Percentiles rank a stretch among this genome's conserved stretches.
phyloP scores from a whole-genome alignment of 2,888 invertebrate species.

The Lepeophtheirus nordmannii region DNA sequence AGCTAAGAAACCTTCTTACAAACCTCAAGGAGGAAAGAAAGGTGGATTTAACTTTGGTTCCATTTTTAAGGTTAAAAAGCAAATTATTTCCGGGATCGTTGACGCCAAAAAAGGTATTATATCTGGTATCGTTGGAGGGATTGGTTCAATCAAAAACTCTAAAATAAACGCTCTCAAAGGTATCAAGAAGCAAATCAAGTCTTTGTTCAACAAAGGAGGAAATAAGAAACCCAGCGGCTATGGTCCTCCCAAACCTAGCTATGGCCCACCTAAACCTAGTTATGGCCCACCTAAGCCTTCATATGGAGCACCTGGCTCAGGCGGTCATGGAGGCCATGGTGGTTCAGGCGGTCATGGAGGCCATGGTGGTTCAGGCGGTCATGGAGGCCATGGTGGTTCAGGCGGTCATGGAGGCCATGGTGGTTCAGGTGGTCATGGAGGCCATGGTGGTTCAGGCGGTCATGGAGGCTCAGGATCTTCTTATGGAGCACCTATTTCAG shows the following conservation, averaged over 20 bases:
- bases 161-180: neutral
- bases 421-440: too few relatives aligned
- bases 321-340: too few relatives aligned
- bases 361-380: too few relatives aligned
- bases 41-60: neutral
- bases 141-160: too few relatives aligned
- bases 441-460: too few relatives aligned
- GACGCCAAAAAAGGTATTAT: conserved; percentile 4
- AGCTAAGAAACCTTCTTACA: neutral
- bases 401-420: neutral
- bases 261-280: neutral
- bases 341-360: too few relatives aligned
- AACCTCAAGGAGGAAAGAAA: neutral
- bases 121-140: too few relatives aligned
- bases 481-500: too few relatives aligned
- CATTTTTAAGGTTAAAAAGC: neutral
- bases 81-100: neutral
- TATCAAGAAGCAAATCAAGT: neutral
- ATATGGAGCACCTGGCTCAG: neutral
- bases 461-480: neutral
- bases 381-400: too few relatives aligned
- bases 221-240: neutral
- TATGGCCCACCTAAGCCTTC: neutral
- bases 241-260: neutral
- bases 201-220: neutral